Evolutionary conservation across 2,113 vertebrate genomes (phyloP), one percentile per base, ranked within the genome.

Genomic region (Melanocharis versteri): DNA sequence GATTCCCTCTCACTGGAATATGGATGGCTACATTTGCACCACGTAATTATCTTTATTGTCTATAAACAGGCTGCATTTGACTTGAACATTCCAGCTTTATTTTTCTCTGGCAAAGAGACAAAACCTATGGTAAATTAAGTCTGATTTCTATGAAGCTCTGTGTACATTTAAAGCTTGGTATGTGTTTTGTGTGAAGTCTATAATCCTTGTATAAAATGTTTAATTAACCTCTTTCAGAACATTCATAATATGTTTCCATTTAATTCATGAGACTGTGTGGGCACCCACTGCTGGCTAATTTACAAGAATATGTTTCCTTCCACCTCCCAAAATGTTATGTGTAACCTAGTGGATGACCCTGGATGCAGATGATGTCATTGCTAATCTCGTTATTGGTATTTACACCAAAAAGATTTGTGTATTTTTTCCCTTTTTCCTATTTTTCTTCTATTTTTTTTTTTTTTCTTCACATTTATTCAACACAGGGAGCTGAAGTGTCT

Each of bases 171-270:
- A 66, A 73, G 10, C 26, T 73, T 72, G 11, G 18, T 73, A 45
- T 51, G 9, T 79, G 20, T 80, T 96, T 78, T 87, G 45, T 95
- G 90, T 87, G 61, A 95, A 88, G 35, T 82, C 48, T 79, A 18
- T 83, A 90, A 90, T 93, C 60, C 40, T 78, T 44, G 40, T 60
- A 88, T 62, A 91, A 96, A 95, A 97, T 90, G 65, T 48, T 96
- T 91, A 94, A 91, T 94, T 91, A 97, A 94, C 76, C 53, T 86
- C 61, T 81, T 93, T 87, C 62, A 60, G 85, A 91, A 93, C 19
- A 82, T 64, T 75, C 7, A 0, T 94, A 79, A 53, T 70, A 75
- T 22, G 14, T 81, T 90, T 89, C 90, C 19, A 82, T 77, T 76
- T 68, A 89, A 88, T 93, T 86, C 75, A 39, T 87, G 68, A 76